A percentile compares a stretch with the other conserved stretches of the same genome.
Conservation (phyloP, 1,140 invertebrate species). For the Lucilia sericata region DNA sequence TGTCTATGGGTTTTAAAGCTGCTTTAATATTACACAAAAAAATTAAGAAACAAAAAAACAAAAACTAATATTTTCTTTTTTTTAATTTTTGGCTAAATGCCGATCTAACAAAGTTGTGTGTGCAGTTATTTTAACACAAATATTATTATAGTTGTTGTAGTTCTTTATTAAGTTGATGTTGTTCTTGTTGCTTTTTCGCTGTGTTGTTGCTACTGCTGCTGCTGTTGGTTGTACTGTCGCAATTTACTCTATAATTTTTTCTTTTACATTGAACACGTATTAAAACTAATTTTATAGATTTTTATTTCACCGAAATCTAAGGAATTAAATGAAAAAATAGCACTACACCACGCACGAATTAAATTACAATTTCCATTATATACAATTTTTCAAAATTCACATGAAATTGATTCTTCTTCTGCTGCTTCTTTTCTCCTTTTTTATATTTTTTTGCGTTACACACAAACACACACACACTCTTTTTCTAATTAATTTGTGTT, state of each 20-base stretch:
- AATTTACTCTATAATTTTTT: background rate
- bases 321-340: background rate
- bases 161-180: background rate
- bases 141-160: background rate
- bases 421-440: background rate
- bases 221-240: background rate
- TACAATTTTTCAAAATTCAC: constrained; percentile 10
- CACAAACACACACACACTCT: background rate
- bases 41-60: background rate
- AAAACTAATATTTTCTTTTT: constrained; percentile 22
- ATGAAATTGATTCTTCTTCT: constrained; percentile 27
- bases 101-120: constrained; percentile 25
- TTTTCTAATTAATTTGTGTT: background rate
- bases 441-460: background rate
- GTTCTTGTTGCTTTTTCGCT: background rate
- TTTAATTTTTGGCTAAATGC: constrained; percentile 35
- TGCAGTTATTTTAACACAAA: constrained; percentile 38
- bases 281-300: constrained; percentile 15
- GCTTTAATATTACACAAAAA: background rate
- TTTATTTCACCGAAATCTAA: constrained; percentile 1
- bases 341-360: constrained; percentile 4
- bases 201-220: background rate
- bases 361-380: constrained; percentile 29
- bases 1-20: background rate
- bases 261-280: background rate